Evolutionary conservation across 2,797 vertebrate genomes (phyloP).

Genomic region (Coluber constrictor): DNA sequence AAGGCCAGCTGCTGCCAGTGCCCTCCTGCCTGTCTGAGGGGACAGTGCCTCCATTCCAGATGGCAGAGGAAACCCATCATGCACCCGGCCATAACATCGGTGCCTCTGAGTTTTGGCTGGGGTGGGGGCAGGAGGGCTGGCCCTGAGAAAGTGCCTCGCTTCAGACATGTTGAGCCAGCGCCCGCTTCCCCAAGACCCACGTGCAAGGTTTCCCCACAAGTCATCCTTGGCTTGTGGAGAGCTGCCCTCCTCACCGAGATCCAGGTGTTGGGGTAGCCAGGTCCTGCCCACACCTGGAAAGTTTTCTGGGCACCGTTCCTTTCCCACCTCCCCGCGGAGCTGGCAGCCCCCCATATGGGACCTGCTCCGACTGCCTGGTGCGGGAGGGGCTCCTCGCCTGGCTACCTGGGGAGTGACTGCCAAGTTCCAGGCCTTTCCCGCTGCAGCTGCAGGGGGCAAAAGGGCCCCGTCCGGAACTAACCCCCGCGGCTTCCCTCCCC

Average conservation of each 20-base stretch:
- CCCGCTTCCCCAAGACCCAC: no score
- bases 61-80: neutral
- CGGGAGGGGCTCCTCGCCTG: neutral
- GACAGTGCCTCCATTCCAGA: neutral
- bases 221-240: neutral
- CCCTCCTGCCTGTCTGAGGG: neutral
- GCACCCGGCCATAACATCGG: neutral
- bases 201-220: neutral
- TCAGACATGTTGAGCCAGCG: neutral
- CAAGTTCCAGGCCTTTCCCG: neutral
- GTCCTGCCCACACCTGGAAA: neutral
- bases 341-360: neutral
- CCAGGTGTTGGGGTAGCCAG: neutral
- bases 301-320: neutral
- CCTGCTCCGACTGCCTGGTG: neutral
- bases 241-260: neutral
- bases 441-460: neutral
- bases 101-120: neutral
- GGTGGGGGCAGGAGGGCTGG: neutral
- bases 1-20: neutral
- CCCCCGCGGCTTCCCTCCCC: neutral
- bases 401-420: accelerated
- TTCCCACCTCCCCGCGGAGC: neutral
- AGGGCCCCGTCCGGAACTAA: neutral
- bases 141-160: neutral